Evolutionary conservation across 2,888 invertebrate species (phyloP).

Genomic region (Lacanobia wlatinum): DNA sequence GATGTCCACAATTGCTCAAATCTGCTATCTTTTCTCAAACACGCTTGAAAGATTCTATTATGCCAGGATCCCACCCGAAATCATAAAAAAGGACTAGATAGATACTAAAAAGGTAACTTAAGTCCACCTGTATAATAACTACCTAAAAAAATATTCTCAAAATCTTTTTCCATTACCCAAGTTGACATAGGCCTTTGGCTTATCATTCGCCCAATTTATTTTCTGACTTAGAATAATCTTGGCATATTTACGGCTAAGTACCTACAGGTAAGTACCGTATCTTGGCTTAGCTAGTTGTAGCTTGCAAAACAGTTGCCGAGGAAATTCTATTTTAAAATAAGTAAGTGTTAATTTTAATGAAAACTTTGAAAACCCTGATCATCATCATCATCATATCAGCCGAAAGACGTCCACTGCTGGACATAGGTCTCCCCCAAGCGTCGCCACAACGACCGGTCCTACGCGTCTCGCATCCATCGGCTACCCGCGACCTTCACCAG

Average conservation of each 20-base stretch:
- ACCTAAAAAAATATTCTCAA: constrained; percentile 28
- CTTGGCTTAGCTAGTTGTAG: neutral
- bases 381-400: no score
- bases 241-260: constrained; percentile 17
- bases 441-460: no score
- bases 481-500: no score
- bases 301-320: neutral
- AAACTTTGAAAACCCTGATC: no score
- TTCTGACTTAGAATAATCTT: constrained; percentile 28
- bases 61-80: constrained; percentile 15
- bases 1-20: constrained; percentile 9
- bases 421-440: no score
- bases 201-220: constrained; percentile 39
- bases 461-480: no score
- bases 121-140: constrained; percentile 33
- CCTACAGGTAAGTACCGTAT: neutral
- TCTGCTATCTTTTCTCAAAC: constrained; percentile 23
- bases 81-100: constrained; percentile 42
- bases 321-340: no score
- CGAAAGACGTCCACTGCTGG: no score
- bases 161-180: constrained; percentile 42
- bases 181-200: constrained; percentile 43
- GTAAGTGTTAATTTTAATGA: no score
- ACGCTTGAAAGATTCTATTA: constrained; percentile 41
- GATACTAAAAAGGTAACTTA: constrained; percentile 44